Conservation (phyloP, 2,888 invertebrate species). For the Andrena trimmerana region DNA sequence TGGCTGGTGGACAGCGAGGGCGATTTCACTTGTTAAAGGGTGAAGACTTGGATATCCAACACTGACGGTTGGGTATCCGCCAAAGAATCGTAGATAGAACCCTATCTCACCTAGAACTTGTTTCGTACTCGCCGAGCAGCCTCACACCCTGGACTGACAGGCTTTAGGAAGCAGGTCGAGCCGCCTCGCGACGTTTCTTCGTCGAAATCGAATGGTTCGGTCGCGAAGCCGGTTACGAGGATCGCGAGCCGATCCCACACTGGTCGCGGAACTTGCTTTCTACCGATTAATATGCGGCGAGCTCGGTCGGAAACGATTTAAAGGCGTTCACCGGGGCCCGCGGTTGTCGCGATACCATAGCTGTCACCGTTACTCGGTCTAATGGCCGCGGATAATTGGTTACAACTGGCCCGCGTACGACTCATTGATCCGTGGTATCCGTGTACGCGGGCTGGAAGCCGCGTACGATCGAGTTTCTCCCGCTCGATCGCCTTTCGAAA, state of each 20-base stretch:
- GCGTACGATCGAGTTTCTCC: slow-evolving; percentile 63
- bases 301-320: slow-evolving; percentile 67
- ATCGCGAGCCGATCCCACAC: slow-evolving; percentile 38
- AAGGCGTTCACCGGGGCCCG: slow-evolving; percentile 67
- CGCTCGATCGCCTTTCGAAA: slow-evolving; percentile 54
- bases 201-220: neutral
- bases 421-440: slow-evolving; percentile 57
- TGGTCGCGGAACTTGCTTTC: slow-evolving; percentile 68
- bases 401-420: slow-evolving; percentile 57
- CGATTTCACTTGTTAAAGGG: neutral
- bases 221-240: slow-evolving; percentile 8
- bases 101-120: no score
- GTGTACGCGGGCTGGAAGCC: slow-evolving; percentile 41
- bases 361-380: slow-evolving; percentile 59
- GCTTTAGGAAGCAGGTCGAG: no score
- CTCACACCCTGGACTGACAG: no score
- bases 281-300: slow-evolving; percentile 78
- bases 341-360: slow-evolving; percentile 66
- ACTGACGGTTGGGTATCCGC: no score
- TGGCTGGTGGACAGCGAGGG: neutral
- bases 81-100: no score
- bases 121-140: no score
- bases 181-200: neutral
- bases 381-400: slow-evolving; percentile 70
- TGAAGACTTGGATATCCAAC: no score